Evolutionary conservation across 2,113 vertebrate species (phyloP).

Genomic region (Synchiropus splendidus): DNA sequence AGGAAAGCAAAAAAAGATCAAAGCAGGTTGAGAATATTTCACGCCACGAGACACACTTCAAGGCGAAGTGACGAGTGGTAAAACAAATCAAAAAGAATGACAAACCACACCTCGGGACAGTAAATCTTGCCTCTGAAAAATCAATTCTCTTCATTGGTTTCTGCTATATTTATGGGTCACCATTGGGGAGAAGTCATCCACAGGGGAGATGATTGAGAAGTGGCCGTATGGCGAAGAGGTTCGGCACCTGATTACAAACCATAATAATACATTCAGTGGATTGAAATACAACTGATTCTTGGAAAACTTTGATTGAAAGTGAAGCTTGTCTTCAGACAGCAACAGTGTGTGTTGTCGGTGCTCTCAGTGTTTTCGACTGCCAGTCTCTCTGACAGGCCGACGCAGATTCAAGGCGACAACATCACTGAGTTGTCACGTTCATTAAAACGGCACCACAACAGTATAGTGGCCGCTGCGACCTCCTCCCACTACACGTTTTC

Average conservation of each 20-base stretch:
- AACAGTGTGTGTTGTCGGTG: no score
- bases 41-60: slow-evolving; percentile 8
- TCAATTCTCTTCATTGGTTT: slow-evolving; percentile 52
- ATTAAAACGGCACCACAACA: neutral
- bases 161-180: slow-evolving; percentile 57
- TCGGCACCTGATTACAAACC: no score
- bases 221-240: no score
- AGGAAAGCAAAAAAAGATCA: slow-evolving; percentile 30
- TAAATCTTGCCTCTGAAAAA: slow-evolving; percentile 54
- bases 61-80: slow-evolving; percentile 26
- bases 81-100: slow-evolving; percentile 45
- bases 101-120: slow-evolving; percentile 29
- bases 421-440: slow-evolving; percentile 26
- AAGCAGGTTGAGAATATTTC: slow-evolving; percentile 20
- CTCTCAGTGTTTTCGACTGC: slow-evolving; percentile 14
- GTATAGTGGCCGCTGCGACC: slow-evolving; percentile 22
- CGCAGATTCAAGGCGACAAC: slow-evolving; percentile 31
- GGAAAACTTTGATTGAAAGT: slow-evolving; percentile 6
- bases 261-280: no score
- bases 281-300: no score
- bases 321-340: slow-evolving; percentile 1
- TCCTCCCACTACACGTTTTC: slow-evolving; percentile 7
- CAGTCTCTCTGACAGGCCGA: slow-evolving; percentile 24
- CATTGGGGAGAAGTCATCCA: slow-evolving; percentile 44
- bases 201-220: slow-evolving; percentile 38